Evolutionary conservation across 2,113 vertebrate genomes (phyloP).

Genomic region (Ictalurus furcatus): DNA sequence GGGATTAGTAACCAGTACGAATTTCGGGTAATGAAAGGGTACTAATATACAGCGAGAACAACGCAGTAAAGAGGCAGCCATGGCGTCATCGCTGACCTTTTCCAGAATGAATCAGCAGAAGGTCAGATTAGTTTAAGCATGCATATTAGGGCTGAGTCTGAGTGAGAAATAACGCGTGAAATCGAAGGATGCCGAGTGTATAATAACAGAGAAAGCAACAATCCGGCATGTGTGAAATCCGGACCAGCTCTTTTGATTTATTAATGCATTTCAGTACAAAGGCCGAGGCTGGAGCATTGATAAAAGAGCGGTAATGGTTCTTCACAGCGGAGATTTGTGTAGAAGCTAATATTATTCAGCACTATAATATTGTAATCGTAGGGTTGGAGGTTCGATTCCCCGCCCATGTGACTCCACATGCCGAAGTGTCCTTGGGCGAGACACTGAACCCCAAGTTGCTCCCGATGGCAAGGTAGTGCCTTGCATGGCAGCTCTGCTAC

Average conservation of each 20-base stretch:
- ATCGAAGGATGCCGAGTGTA: not conserved
- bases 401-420: too few relatives aligned
- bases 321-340: not conserved
- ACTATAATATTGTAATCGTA: too few relatives aligned
- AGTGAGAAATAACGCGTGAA: not conserved
- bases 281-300: not conserved
- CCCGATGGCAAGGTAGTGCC: too few relatives aligned
- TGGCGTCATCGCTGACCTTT: constrained; percentile 22
- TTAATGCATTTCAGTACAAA: not conserved
- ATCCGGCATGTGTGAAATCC: not conserved
- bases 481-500: too few relatives aligned
- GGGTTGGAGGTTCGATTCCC: too few relatives aligned
- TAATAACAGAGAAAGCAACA: not conserved
- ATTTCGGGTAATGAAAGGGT: not conserved
- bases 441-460: too few relatives aligned
- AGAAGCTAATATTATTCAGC: not conserved
- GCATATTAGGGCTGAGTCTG: not conserved
- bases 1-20: not conserved
- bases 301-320: not conserved
- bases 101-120: constrained; percentile 20
- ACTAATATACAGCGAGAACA: not conserved
- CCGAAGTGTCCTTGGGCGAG: too few relatives aligned
- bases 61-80: not conserved
- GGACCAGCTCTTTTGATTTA: not conserved
- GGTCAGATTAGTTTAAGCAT: not conserved